phyloP scores from a whole-genome alignment of 2,113 vertebrate genomes.

The Plectropomus leopardus region DNA sequence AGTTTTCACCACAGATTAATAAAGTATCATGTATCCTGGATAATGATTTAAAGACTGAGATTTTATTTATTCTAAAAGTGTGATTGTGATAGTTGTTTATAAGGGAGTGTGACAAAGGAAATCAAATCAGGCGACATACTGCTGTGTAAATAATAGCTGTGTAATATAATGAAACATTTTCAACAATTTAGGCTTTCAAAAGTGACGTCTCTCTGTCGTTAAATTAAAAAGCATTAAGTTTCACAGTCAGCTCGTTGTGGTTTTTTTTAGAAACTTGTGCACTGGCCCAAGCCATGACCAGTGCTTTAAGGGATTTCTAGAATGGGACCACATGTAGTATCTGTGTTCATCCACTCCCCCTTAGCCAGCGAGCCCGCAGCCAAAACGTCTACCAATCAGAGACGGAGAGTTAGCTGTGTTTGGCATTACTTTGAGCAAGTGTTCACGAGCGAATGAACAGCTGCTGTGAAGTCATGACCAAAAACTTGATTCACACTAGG shows the following conservation, averaged over 20 bases:
- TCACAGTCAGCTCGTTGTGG: neutral
- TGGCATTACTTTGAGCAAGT: slow-evolving; percentile 54
- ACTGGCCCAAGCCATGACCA: neutral
- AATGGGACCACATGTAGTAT: slow-evolving; percentile 8
- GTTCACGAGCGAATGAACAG: slow-evolving; percentile 50
- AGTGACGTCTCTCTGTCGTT: neutral
- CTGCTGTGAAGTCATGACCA: slow-evolving; percentile 63
- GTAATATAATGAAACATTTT: neutral
- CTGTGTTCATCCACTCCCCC: slow-evolving; percentile 26
- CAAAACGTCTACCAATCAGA: slow-evolving; percentile 62
- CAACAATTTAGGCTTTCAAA: neutral
- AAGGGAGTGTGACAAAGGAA: neutral
- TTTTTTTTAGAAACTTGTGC: slow-evolving; percentile 14
- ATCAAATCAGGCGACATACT: neutral
- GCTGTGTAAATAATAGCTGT: neutral
- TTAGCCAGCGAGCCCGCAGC: slow-evolving; percentile 38
- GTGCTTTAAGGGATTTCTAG: slow-evolving; percentile 21
- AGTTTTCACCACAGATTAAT: neutral
- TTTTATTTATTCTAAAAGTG: neutral
- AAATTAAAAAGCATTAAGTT: neutral
- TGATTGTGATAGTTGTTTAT: neutral
- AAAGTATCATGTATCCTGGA: neutral
- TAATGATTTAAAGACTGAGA: neutral
- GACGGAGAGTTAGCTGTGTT: slow-evolving; percentile 31
- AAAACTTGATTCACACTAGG: slow-evolving; percentile 35